Base-by-base conservation (phyloP, 2,113 vertebrate genomes). In the Engystomops pustulosus region DNA sequence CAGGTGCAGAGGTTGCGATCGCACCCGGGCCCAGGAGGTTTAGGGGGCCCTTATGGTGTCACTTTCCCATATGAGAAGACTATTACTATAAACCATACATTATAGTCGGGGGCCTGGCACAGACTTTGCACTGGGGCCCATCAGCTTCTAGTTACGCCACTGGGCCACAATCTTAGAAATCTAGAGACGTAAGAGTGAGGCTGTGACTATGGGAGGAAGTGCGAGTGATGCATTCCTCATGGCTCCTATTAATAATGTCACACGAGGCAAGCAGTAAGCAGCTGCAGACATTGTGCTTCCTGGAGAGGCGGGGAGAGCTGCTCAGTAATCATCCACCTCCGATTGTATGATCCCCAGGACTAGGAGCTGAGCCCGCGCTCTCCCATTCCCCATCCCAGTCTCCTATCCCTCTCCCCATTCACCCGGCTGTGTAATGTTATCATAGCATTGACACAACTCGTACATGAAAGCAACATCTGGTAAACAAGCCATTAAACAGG, bases 281-380 rank as follows among this genome's bases (percentile, higher is more conserved):
- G 51, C 51, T 49, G 55, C 71, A 84, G 81, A 62, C 81, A 67
- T 84, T 38, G 65, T 68, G 81, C 71, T 84, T 84, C 81, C 81
- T 84, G 81, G 41, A 68, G 72, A 60, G 60, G 81, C 55, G 71
- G 69, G 62, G 62, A 67, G 71, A 65, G 41, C 80, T 68, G 20
- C 18, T 76, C 81, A 27, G n/a, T n/a, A 58, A 62, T 51, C 51
- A 30, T 25, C 51, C 7, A 38, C 49, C 41, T 38, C 27, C 65
- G 81, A 53, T 83, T 83, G 81, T 10, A 11, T 75, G 81, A 65
- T 70, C 41, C 38, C 32, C 32, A 49, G 30, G 67, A n/a, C 47
- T 70, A 69, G 23, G 32, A 15, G 45, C 45, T 55, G 67, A 34
- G 41, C 36, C 14, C 47, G n/a, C 4, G 47, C 67, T 55, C 65